Evolutionary conservation across 2,797 vertebrate genomes (phyloP).

Genomic region (Semotilus atromaculatus): DNA sequence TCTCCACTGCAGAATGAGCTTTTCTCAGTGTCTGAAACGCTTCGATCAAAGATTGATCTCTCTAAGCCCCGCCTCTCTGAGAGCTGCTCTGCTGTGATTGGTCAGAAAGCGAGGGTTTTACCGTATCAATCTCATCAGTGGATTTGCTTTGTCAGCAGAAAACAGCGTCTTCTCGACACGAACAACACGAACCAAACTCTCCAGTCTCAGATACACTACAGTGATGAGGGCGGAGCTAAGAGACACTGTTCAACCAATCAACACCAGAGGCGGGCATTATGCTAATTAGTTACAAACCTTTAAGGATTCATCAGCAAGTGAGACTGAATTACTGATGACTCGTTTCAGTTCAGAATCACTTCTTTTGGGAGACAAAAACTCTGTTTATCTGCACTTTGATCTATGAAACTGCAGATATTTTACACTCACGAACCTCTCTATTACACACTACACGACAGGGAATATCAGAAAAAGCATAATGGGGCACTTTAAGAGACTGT

Average conservation of each 20-base stretch:
- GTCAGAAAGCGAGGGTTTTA: not conserved
- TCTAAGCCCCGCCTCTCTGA: not conserved
- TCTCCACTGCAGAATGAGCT: not conserved
- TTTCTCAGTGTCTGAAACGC: not conserved
- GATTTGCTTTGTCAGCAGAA: no score
- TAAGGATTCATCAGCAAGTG: fast-evolving
- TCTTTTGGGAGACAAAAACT: no score
- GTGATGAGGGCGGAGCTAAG: not conserved
- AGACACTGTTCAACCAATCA: not conserved
- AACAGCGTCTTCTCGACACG: not conserved
- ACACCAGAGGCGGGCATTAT: not conserved
- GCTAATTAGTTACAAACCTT: not conserved
- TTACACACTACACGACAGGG: not conserved
- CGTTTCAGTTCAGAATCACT: no score
- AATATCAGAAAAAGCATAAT: not conserved
- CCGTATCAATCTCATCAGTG: not conserved
- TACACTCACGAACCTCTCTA: not conserved
- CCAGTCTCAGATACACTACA: not conserved
- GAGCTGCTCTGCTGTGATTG: not conserved
- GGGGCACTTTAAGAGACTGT: constrained; percentile 22
- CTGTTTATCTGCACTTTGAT: no score
- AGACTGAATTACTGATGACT: no score
- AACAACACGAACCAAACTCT: not conserved
- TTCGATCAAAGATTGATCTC: not conserved
- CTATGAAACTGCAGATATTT: not conserved